A percentile compares a stretch with the other conserved stretches of the same genome.
phyloP scores from a whole-genome alignment of 2,888 invertebrate genomes.

The Merodon equestris region DNA sequence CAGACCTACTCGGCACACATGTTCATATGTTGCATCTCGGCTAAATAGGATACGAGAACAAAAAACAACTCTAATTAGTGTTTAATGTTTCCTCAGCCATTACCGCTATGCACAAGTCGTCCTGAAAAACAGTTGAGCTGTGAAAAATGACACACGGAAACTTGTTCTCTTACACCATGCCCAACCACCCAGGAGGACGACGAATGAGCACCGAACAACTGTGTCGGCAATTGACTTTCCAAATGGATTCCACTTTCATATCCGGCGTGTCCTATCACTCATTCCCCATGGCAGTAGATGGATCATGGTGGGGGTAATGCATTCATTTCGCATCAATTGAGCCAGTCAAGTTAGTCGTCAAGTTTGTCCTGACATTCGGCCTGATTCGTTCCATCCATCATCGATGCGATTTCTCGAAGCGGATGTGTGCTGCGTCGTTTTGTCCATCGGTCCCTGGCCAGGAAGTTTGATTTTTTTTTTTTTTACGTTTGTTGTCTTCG shows the following conservation, averaged over 20 bases:
- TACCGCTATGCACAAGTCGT: constrained; percentile 30
- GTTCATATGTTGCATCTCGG: background rate
- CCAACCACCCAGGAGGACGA: no score
- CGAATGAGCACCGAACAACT: constrained; percentile 9
- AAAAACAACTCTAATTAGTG: constrained; percentile 56
- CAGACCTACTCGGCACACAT: no score
- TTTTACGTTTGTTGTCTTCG: no score
- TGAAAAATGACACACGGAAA: constrained; percentile 34
- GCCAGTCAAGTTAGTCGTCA: no score
- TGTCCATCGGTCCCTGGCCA: no score
- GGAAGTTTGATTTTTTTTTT: no score
- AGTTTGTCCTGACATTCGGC: constrained; percentile 19
- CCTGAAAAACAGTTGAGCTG: constrained; percentile 22
- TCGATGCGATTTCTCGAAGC: constrained; percentile 24
- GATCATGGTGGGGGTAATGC: background rate
- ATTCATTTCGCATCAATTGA: no score
- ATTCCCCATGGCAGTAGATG: background rate
- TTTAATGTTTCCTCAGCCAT: constrained; percentile 47
- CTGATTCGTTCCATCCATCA: constrained; percentile 58
- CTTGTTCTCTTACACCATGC: constrained; percentile 34
- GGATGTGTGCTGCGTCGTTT: no score
- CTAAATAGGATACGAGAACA: no score
- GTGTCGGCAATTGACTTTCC: constrained; percentile 56
- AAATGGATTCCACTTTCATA: constrained; percentile 55
- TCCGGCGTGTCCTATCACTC: constrained; percentile 35